Evolutionary conservation across 2,113 vertebrate species (phyloP), one percentile per base, ranked within the genome.

Genomic region (Conger conger): DNA sequence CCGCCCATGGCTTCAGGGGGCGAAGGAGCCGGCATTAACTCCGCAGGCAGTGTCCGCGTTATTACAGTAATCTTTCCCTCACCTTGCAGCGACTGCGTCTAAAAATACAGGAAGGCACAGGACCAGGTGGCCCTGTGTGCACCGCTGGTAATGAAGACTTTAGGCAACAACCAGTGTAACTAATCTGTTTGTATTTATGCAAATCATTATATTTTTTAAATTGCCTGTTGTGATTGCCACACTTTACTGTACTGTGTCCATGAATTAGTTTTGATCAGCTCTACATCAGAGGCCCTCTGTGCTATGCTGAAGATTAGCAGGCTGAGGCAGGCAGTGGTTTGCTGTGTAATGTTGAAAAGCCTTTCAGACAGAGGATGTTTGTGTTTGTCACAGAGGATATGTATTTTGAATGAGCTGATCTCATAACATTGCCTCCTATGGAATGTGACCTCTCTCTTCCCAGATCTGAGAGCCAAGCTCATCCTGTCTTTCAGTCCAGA

Each of bases 11-110:
- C 4, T 76, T 23, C 38, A 16, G 57, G 27, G 40, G 84, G 82
- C 53, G 30, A 30, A 0, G 54, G 8, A 79, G 15, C 23, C 30
- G 17, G 15, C 53, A 33, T 42, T 40, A 40, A 17, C 57, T 73
- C 78, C 42, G 37, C 35, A 35, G 20, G 80, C 1, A 33, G 80
- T 33, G 45, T 35, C 7, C 80, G 45, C 6, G 79, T 45, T 80
- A 80, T 80, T 80, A 80, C 79, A n/a, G 80, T 57, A 73, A 73
- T 73, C 33, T 33, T 13, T n/a, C 8, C 68, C 27, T 73, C 68
- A 73, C 68, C 68, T 33, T 73, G 68, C 11, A 30, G 68, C 2
- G 68, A 4, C 68, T 73, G 27, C 27, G 2, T 73, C 68, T 73
- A 27, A 73, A 73, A 73, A 73, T 73, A 27, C n/a, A 73, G 27